Evolutionary conservation across 2,888 invertebrate species (phyloP), one percentile per base, ranked within the genome.

Genomic region (Pogonocherus hispidulus): DNA sequence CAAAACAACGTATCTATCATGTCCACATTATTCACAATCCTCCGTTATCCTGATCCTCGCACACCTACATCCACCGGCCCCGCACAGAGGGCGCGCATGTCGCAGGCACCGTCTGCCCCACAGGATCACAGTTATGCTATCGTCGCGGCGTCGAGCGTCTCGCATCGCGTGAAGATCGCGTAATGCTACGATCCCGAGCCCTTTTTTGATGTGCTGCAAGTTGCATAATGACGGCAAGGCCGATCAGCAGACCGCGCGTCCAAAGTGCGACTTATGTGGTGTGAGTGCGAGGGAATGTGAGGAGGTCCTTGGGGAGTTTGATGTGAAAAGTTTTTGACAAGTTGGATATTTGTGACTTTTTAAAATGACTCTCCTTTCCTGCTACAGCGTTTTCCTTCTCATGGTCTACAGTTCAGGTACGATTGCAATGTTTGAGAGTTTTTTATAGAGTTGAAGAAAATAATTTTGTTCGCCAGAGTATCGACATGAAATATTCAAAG

Each of bases 81-180:
- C 22, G 57, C 52, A 60, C 65, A 67, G 70, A 70, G 67, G 69
- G 74, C 74, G 78, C 78, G 78, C 78, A 77, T 74, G 78, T 75
- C 77, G 67, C 64, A 66, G 63, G 63, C 41, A 57, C 57, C 70
- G 71, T 75, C 70, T 69, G 66, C 75, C 66, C 76, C 37, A 67
- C 75, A 22, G 68, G 69, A 74, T 75, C 71, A 72, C 77, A 78
- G 78, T 78, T 71, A 75, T 73, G 71, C 68, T 66, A 66, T 65
- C 76, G 78, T 76, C 78, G 76, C 74, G 77, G 63, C 69, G 76
- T 68, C 52, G 74, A 66, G 35, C 76, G 77, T 76, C 73, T 76
- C 78, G 75, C 66, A 72, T 18, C 44, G 51, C 59, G 64, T 37
- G 60, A 65, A 51, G 23, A 32, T 22, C 23, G 63, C 63, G 63